Conservation (phyloP, 2,888 invertebrate genomes). For the Acanthosepion pharaonis region DNA sequence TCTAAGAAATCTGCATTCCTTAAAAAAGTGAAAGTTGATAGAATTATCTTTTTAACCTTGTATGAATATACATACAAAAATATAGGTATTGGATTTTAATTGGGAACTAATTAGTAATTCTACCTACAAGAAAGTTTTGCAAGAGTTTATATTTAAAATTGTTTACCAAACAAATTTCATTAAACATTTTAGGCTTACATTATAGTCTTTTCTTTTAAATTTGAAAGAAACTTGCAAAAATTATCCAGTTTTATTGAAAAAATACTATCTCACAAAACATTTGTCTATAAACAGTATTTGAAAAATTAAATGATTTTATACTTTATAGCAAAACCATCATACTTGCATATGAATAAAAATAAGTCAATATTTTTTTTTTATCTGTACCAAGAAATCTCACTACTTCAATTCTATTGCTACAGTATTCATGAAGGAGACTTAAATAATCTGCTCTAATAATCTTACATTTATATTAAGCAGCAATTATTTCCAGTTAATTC, state of each 20-base stretch:
- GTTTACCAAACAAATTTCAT: no score
- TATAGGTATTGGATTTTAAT: no score
- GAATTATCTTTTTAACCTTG: no score
- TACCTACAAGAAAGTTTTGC: no score
- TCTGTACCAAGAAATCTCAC: not conserved
- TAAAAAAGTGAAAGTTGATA: no score
- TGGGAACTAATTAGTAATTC: no score
- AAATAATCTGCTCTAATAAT: not conserved
- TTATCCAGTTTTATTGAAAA: not conserved
- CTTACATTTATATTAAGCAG: not conserved
- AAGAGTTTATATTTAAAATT: no score
- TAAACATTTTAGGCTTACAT: no score
- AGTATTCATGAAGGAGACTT: not conserved
- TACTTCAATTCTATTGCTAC: not conserved
- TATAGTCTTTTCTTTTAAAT: no score
- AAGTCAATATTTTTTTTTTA: not conserved
- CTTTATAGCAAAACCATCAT: not conserved
- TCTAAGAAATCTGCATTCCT: no score
- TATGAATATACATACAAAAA: no score
- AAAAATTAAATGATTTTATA: not conserved
- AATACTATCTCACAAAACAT: not conserved
- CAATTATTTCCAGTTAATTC: not conserved
- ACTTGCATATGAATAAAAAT: not conserved
- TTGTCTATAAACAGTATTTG: not conserved
- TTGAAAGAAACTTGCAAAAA: not conserved